Evolutionary conservation across 2,888 invertebrate species (phyloP), one percentile per base, ranked within the genome.

Genomic region (Phengaris alcon): DNA sequence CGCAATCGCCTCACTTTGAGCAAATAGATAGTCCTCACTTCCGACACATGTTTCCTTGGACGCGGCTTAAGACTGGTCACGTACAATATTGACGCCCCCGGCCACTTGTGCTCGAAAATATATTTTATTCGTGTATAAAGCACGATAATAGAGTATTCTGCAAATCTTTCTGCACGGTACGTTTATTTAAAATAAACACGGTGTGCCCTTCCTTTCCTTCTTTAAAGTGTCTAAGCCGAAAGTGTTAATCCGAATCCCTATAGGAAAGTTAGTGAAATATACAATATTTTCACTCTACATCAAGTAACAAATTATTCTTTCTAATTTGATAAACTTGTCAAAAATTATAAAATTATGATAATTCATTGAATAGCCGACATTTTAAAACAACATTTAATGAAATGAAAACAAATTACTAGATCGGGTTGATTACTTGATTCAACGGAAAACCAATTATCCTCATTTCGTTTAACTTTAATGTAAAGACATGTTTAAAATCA

Each of bases 71-170:
- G 86, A 85, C 88, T 88, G 90, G 92, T 92, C 93, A 93, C 92
- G 93, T 93, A 93, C 90, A 90, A 93, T 93, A 93, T 93, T 91
- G 93, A 93, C 91, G 91, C 91, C 90, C 88, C 87, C 79, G 87
- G 90, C 91, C 83, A 89, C 88, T 87, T 87, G 87, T 86, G 88
- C 86, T 82, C 84, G 88, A 89, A 89, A 88, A 89, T 88, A 88
- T 88, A 84, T 81, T 82, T 80, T 84, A 84, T 79, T 82, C 68
- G 72, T 64, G 44, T 69, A 75, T 54, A 69, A 54, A 68, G 55
- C 52, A 57, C 57, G 64, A 54, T 74, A 68, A 64, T 68, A 54
- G 54, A 68, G 15, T 35, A 68, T 52, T 15, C 64, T 64, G 35
- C 46, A 51, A 74, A n/a, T 51, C 35, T 72, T 35, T 54, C 3